Conservation (phyloP, 2,113 vertebrate genomes). For the Psettodes erumei region DNA sequence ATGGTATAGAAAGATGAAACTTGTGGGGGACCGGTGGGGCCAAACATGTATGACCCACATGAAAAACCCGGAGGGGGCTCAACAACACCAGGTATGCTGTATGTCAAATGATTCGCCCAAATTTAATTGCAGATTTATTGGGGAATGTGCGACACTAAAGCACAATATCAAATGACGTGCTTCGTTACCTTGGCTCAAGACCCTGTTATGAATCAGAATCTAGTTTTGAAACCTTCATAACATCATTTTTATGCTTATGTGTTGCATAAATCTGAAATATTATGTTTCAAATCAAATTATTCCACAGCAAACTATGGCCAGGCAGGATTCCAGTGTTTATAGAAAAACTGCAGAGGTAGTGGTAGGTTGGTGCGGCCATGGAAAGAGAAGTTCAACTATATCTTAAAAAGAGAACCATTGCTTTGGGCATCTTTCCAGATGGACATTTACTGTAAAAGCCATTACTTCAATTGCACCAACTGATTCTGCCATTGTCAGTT, state of each 20-base stretch:
- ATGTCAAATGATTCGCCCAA: background rate
- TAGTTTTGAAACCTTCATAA: background rate
- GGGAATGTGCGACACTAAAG: background rate
- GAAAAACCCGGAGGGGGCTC: too few species aligned
- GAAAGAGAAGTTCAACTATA: slow-evolving; percentile 3
- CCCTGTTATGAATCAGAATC: background rate
- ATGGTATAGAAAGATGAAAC: slow-evolving; percentile 1
- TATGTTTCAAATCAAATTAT: background rate
- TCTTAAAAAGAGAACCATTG: background rate
- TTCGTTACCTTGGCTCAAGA: background rate
- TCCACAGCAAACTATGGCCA: background rate
- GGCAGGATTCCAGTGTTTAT: background rate
- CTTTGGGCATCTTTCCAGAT: background rate
- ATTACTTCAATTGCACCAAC: background rate
- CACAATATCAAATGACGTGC: background rate
- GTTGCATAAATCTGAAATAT: background rate
- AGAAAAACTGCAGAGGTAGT: background rate
- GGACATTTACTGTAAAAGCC: background rate
- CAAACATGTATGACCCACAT: background rate
- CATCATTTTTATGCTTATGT: background rate
- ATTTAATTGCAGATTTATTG: background rate
- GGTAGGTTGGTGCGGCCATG: background rate
- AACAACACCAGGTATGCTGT: background rate
- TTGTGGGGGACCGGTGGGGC: background rate
- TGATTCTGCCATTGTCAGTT: background rate